phyloP scores from a whole-genome alignment of 2,797 vertebrate species.

The Balearica regulorum region DNA sequence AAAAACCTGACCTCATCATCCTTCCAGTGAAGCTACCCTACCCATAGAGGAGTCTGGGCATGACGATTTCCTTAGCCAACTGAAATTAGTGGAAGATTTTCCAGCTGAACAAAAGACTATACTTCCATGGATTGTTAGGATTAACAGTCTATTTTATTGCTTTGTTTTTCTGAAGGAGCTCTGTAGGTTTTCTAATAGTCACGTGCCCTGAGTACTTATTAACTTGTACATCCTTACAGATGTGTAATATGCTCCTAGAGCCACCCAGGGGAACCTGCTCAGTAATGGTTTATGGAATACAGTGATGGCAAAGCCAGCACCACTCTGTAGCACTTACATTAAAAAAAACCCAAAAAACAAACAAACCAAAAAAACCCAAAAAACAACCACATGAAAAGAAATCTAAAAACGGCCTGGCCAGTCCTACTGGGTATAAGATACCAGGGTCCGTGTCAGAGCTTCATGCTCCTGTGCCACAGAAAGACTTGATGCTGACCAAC shows the following conservation, averaged over 20 bases:
- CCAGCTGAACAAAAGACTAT: not conserved
- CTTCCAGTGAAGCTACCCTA: not conserved
- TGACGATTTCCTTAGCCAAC: not conserved
- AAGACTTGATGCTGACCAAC: not conserved
- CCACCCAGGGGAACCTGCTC: not conserved
- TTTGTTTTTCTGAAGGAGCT: not conserved
- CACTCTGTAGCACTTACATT: not conserved
- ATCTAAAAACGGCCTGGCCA: not conserved
- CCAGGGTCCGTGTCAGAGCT: not conserved
- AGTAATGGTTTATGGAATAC: not conserved
- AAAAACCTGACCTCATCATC: not conserved
- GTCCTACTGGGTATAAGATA: not conserved
- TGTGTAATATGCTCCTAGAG: not conserved
- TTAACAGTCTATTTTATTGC: not conserved
- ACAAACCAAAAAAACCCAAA: not conserved
- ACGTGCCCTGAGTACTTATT: not conserved
- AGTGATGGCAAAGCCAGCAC: not conserved
- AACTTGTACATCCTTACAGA: not conserved
- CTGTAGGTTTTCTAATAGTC: not conserved
- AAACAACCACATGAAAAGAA: not conserved
- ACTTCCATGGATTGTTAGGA: not conserved
- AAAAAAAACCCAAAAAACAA: no score
- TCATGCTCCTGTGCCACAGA: not conserved
- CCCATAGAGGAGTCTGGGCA: not conserved
- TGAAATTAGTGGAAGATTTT: not conserved